These are phyloP conservation scores for Empidonax alnorum DNA, from an alignment of 2,113 vertebrate genomes.

Conservation along the genomic window DNA sequence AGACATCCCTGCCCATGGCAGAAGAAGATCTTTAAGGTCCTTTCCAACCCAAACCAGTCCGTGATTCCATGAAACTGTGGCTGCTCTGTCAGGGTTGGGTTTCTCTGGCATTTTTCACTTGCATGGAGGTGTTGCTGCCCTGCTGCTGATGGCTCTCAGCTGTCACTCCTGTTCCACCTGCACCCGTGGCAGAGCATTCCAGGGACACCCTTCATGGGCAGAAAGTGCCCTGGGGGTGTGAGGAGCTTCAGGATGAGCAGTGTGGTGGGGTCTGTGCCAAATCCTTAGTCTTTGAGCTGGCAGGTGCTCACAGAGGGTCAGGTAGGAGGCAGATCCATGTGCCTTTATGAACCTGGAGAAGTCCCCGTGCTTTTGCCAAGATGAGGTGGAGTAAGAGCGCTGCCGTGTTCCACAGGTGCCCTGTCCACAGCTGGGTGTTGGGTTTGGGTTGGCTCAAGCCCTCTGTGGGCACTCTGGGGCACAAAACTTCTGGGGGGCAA, in stretches of 20 bases:
- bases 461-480: not conserved
- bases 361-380: not conserved
- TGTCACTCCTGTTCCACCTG: not conserved
- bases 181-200: not conserved
- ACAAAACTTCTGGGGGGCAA: not conserved
- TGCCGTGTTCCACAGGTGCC: not conserved
- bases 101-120: not conserved
- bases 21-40: not conserved
- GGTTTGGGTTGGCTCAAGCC: not conserved
- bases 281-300: not conserved
- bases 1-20: not conserved
- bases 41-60: not conserved
- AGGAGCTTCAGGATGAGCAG: not conserved
- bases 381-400: not conserved
- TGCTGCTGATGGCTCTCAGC: not conserved
- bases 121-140: accelerated
- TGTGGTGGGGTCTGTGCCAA: not conserved
- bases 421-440: not conserved
- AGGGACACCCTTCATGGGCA: not conserved
- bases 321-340: too few relatives aligned
- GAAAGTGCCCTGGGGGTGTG: not conserved
- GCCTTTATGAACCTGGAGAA: not conserved
- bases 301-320: not conserved
- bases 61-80: not conserved
- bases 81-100: not conserved